These are phyloP conservation scores for Ciconia maguari DNA, from an alignment of 2,113 vertebrate genomes.

Conservation along the genomic window DNA sequence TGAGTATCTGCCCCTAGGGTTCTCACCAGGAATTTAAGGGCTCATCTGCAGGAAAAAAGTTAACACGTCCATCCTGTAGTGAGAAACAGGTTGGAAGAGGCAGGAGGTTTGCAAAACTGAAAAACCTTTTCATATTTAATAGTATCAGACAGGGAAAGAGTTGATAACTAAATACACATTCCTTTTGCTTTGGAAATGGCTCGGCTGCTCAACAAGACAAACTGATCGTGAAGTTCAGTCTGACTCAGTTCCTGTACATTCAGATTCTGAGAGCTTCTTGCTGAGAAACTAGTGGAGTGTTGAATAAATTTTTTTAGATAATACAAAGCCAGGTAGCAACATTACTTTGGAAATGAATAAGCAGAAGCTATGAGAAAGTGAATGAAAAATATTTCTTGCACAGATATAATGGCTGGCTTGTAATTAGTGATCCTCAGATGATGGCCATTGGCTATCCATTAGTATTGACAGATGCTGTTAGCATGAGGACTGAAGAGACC, in stretches of 20 bases:
- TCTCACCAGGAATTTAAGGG: slow-evolving; percentile 14
- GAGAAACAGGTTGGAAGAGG: background rate
- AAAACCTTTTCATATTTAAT: slow-evolving; percentile 31
- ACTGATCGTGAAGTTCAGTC: background rate
- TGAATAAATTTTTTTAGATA: background rate
- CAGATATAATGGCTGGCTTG: background rate
- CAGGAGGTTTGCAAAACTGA: slow-evolving; percentile 12
- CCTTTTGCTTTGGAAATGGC: background rate
- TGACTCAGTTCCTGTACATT: background rate
- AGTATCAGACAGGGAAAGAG: background rate
- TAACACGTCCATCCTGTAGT: background rate
- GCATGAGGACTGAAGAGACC: background rate
- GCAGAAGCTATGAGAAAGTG: background rate
- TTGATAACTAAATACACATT: background rate
- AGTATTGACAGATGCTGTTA: background rate
- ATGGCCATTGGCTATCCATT: background rate
- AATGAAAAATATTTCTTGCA: background rate
- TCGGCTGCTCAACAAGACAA: background rate
- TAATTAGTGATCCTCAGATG: background rate
- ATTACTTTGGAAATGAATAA: background rate
- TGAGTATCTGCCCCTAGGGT: background rate
- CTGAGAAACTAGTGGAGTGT: background rate
- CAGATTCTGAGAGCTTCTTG: background rate
- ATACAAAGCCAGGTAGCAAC: background rate
- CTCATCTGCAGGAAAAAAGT: background rate